Base-by-base conservation (phyloP, 2,797 vertebrate species). In the Artibeus jamaicensis region DNA sequence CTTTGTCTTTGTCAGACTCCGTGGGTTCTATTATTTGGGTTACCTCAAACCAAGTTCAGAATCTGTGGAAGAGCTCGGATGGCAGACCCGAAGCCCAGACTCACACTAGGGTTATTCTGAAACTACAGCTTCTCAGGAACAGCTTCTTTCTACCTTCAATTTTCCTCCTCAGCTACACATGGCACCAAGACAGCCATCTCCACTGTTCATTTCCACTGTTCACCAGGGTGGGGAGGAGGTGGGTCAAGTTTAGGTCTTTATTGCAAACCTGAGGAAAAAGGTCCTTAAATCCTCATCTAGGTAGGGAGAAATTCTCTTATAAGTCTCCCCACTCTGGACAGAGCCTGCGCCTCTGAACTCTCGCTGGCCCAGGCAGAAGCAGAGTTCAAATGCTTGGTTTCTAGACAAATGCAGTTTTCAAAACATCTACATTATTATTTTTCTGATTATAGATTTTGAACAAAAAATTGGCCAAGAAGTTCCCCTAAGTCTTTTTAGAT, bases 371-470 rank as follows among this genome's bases (percentile, higher is more conserved):
- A n/a, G 22, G 21, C 87, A 57, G 79, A 73, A 89, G 24, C 84
- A 74, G 71, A 79, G 11, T 88, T 67, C 34, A 88, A 85, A 73
- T 46, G 39, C n/a, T 84, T 89, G 65, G 74, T 89, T 85, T 79
- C 57, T 57, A 88, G 84, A 77, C 29, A 88, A 48, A 94, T 73
- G 62, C 39, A 48, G 59, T 34, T 59, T 96, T 46, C 44, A 34
- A 86, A 82, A 86, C 37, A 2, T 71, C 4, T 29, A 22, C 39
- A 77, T 65, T 73, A 16, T 84, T 92, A 77, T 26, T 37, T n/a
- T 89, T 76, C 65, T 86, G 93, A 92, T 82, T 46, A 92, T 62
- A 93, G 16, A 39, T 34, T 78, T 95, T 86, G 44, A 82, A 48
- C 4, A 24, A 93, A 86, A 93, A 85, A 37, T 48, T 81, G 34